These are phyloP conservation scores for Apaloderma vittatum DNA, from an alignment of 2,113 vertebrate genomes.

Conservation along the genomic window DNA sequence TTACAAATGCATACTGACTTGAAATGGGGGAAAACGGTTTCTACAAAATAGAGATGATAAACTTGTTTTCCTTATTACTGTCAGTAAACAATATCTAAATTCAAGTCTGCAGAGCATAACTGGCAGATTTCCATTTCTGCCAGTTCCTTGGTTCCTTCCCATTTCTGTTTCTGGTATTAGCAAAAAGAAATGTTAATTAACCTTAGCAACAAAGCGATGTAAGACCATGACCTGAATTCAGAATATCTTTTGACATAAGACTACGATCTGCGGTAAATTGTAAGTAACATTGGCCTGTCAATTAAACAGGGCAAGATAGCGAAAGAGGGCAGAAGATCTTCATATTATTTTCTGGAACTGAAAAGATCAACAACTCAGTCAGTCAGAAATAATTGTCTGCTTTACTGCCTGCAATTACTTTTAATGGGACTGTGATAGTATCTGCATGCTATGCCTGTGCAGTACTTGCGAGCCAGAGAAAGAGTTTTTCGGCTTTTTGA, in stretches of 20 bases:
- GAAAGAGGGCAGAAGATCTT: conserved; percentile 47
- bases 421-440: conserved; percentile 53
- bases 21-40: neutral
- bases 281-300: conserved; percentile 10
- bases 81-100: neutral
- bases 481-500: neutral
- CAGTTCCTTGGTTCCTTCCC: conserved; percentile 14
- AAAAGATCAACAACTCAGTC: conserved; percentile 66
- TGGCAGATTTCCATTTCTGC: conserved; percentile 4
- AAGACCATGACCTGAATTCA: conserved; percentile 6
- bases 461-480: neutral
- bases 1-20: neutral
- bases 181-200: conserved; percentile 56
- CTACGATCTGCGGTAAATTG: neutral
- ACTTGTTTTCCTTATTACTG: neutral
- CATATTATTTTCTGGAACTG: conserved; percentile 65
- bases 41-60: neutral
- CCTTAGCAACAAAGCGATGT: neutral
- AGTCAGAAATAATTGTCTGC: conserved; percentile 67
- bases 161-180: conserved; percentile 6
- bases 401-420: conserved; percentile 64
- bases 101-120: neutral
- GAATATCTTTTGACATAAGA: neutral
- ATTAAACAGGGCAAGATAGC: neutral
- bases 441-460: neutral